Percentiles rank a stretch among this genome's conserved stretches.
Conservation (phyloP, 2,797 vertebrate genomes). For the Emydoidea blandingii region DNA sequence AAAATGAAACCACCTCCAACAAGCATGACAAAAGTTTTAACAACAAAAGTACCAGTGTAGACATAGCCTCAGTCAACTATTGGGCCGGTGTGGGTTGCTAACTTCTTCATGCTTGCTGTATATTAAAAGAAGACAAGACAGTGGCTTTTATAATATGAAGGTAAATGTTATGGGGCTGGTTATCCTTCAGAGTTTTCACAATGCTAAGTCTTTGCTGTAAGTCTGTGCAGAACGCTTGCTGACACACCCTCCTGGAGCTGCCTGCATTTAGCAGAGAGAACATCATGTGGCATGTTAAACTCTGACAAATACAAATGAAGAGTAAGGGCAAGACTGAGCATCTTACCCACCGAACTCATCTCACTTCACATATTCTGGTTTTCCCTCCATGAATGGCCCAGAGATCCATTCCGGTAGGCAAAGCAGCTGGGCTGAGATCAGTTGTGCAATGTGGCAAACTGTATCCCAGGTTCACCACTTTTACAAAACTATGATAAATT, state of each 20-base stretch:
- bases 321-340: background rate
- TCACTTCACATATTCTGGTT: background rate
- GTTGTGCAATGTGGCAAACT: background rate
- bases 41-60: too few species aligned
- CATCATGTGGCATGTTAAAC: fast-evolving
- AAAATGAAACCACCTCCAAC: too few species aligned
- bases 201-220: fast-evolving
- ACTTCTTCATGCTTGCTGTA: background rate
- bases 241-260: fast-evolving
- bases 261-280: fast-evolving
- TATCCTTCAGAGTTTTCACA: background rate
- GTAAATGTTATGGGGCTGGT: background rate
- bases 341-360: background rate
- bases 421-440: background rate
- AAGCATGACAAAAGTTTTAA: too few species aligned
- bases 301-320: fast-evolving
- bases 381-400: background rate
- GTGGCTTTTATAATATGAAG: background rate
- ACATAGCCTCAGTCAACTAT: background rate
- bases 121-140: background rate
- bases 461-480: too few species aligned
- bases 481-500: too few species aligned
- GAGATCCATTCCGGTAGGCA: background rate
- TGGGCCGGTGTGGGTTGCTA: background rate
- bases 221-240: background rate